These are phyloP conservation scores for Symphodus melops DNA, from an alignment of 2,113 vertebrate species.

Conservation along the genomic window DNA sequence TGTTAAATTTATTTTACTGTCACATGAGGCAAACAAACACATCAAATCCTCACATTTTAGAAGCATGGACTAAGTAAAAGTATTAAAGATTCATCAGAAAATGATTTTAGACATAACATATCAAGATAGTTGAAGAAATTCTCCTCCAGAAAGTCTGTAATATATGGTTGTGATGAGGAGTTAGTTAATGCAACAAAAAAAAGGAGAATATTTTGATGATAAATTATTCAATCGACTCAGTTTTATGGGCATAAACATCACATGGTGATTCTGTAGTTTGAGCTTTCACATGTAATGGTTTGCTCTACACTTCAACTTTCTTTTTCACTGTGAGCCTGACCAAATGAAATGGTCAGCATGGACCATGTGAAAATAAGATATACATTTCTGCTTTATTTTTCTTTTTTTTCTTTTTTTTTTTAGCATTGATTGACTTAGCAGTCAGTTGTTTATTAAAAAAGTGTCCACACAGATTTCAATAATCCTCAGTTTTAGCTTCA, in stretches of 20 bases:
- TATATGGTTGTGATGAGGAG: not conserved
- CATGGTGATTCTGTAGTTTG: fast-evolving
- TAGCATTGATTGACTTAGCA: not conserved
- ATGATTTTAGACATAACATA: not conserved
- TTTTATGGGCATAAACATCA: not conserved
- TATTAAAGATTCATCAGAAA: not conserved
- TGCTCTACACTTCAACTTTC: not conserved
- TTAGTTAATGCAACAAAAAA: not conserved
- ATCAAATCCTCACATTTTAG: conserved; percentile 7
- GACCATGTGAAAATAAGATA: not conserved
- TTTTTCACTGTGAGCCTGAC: not conserved
- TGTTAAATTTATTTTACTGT: conserved; percentile 13
- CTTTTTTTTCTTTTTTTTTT: not conserved
- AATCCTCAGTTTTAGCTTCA: not conserved
- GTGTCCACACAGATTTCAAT: not conserved
- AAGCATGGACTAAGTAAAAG: not conserved
- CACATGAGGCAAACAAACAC: conserved; percentile 24
- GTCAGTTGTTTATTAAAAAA: not conserved
- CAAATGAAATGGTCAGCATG: not conserved
- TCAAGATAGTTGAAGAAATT: not conserved
- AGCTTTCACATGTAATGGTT: not conserved
- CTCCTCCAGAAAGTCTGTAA: not conserved
- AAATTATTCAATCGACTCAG: not conserved
- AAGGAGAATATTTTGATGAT: too few relatives aligned
- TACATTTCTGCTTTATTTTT: too few relatives aligned